These are phyloP conservation scores for Anableps anableps DNA, from an alignment of 2,797 vertebrate species.

Conservation along the genomic window DNA sequence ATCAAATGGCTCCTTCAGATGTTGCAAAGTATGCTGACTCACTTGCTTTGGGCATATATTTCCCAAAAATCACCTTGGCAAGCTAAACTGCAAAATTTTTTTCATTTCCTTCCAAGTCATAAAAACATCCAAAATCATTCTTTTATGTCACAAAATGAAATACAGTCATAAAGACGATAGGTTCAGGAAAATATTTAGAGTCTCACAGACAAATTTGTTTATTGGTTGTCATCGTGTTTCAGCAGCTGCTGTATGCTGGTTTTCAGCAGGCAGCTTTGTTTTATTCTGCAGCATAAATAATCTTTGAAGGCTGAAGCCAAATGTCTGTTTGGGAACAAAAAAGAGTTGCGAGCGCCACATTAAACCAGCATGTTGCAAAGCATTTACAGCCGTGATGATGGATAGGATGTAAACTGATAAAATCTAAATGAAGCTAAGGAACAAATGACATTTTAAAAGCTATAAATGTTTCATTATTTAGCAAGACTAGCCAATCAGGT, in stretches of 20 bases:
- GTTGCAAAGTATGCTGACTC: conserved; percentile 46
- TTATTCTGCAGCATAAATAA: conserved; percentile 43
- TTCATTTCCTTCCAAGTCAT: conserved; percentile 32
- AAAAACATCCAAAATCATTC: conserved; percentile 29
- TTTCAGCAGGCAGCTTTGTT: conserved; percentile 28
- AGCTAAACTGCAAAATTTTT: conserved; percentile 46
- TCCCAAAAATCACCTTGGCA: conserved; percentile 58
- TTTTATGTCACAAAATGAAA: conserved; percentile 23
- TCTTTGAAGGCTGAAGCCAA: conserved; percentile 40
- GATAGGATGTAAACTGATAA: conserved; percentile 46
- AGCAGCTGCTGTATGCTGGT: conserved; percentile 21
- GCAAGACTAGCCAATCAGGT: neutral
- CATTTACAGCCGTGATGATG: conserved; percentile 39
- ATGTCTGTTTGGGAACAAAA: conserved; percentile 30
- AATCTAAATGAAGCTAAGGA: conserved; percentile 31
- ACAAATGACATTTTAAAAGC: conserved; percentile 26
- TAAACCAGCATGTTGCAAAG: conserved; percentile 27
- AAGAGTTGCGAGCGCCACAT: conserved; percentile 36
- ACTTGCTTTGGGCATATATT: conserved; percentile 39
- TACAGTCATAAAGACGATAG: conserved; percentile 3
- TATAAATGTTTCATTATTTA: conserved; percentile 9
- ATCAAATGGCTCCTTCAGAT: conserved; percentile 42
- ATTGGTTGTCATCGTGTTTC: conserved; percentile 27
- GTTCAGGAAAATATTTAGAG: conserved; percentile 33
- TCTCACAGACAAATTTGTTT: conserved; percentile 39